phyloP scores from a whole-genome alignment of 2,797 vertebrate species.

The Capromys pilorides region DNA sequence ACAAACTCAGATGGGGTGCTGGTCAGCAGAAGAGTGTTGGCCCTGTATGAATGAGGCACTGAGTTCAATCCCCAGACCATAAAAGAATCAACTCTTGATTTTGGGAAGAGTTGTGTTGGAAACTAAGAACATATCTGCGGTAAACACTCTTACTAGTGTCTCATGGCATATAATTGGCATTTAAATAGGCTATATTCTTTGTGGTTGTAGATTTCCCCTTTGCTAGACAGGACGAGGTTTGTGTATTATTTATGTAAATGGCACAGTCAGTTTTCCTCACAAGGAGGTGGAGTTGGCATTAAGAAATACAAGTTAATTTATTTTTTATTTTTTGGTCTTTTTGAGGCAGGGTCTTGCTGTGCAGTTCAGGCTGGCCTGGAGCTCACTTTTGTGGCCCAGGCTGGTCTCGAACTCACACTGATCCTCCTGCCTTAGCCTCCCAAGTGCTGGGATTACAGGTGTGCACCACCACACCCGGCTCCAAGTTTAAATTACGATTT shows the following conservation, averaged over 20 bases:
- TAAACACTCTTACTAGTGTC: neutral
- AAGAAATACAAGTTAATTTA: neutral
- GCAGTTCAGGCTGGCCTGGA: too few relatives aligned
- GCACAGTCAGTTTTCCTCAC: neutral
- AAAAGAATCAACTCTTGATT: neutral
- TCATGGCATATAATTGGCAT: neutral
- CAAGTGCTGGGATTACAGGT: too few relatives aligned
- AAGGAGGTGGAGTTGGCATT: neutral
- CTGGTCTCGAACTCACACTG: too few relatives aligned
- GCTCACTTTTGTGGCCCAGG: too few relatives aligned
- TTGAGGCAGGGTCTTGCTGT: too few relatives aligned
- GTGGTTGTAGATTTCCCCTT: constrained; percentile 25
- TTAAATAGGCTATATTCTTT: neutral
- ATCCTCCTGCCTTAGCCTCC: too few relatives aligned
- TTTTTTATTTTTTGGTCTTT: too few relatives aligned
- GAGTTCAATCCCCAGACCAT: neutral
- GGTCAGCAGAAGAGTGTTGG: neutral
- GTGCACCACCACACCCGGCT: too few relatives aligned
- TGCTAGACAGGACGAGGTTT: neutral
- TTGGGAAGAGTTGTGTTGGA: constrained; percentile 20
- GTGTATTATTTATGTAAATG: neutral
- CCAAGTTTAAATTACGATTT: neutral
- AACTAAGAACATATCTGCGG: constrained; percentile 2
- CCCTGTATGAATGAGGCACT: neutral
- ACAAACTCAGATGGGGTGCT: neutral